Percentiles rank a stretch among this genome's conserved stretches.
Evolutionary conservation across 2,113 vertebrate genomes (phyloP).

Genomic region (Athene cunicularia): DNA sequence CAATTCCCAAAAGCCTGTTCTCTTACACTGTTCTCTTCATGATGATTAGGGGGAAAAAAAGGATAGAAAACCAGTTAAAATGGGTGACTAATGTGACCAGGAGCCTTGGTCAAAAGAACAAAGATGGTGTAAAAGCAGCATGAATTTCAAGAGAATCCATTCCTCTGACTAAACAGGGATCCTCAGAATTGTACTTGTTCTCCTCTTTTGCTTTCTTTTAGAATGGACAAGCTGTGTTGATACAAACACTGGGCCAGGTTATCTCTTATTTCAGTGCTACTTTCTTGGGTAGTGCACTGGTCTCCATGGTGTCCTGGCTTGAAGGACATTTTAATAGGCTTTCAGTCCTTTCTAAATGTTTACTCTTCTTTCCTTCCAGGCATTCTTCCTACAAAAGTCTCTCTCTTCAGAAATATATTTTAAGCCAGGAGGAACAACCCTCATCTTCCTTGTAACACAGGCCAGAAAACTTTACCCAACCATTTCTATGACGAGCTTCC

Average conservation of each 20-base stretch:
- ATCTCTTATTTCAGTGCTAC: background rate
- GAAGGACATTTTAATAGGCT: background rate
- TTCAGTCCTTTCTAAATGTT: background rate
- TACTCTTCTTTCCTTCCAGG: background rate
- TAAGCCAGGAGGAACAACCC: background rate
- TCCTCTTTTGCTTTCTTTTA: background rate
- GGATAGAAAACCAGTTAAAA: background rate
- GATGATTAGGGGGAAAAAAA: background rate
- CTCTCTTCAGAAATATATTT: background rate
- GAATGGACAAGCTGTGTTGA: background rate
- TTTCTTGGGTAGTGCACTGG: background rate
- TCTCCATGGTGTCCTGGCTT: background rate
- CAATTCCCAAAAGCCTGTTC: background rate
- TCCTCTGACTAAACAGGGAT: background rate
- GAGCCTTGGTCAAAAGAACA: background rate
- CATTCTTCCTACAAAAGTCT: background rate
- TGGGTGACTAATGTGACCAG: accelerated
- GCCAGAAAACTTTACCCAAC: background rate
- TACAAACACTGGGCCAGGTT: background rate
- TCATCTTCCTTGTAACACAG: background rate
- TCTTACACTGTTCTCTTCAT: background rate
- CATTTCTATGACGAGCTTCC: background rate
- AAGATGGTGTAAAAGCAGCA: background rate
- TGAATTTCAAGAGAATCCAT: background rate
- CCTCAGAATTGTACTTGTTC: background rate